Evolutionary conservation across 1,140 invertebrate species (phyloP).

Genomic region (Eufriesea mexicana): DNA sequence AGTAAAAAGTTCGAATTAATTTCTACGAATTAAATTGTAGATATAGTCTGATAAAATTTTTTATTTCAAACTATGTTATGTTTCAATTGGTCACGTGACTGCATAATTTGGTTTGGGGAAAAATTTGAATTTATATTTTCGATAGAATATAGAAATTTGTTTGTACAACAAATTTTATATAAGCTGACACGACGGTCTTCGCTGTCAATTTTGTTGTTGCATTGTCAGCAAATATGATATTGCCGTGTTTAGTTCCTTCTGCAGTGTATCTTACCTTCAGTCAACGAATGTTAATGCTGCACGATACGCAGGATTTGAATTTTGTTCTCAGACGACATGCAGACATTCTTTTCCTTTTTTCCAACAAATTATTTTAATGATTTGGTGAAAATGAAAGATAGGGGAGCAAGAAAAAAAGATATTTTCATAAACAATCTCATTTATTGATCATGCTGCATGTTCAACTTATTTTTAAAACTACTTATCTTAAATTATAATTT

Average conservation of each 20-base stretch:
- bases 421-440: conserved; percentile 41
- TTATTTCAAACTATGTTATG: not conserved
- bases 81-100: not conserved
- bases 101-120: not conserved
- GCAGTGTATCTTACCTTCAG: not conserved
- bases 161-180: not conserved
- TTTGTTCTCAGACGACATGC: not conserved
- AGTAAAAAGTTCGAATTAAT: not conserved
- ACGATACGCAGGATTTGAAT: not conserved
- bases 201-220: conserved; percentile 16
- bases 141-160: not conserved
- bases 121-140: not conserved
- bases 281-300: not conserved
- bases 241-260: conserved; percentile 10
- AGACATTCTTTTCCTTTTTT: not conserved
- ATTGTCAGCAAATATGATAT: conserved; percentile 15
- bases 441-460: conserved; percentile 53
- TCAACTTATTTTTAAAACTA: conserved; percentile 34
- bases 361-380: not conserved
- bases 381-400: not conserved
- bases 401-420: not conserved
- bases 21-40: not conserved
- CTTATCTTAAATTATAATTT: conserved; percentile 5
- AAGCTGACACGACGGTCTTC: not conserved
- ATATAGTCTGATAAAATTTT: not conserved